Evolutionary conservation across 2,113 vertebrate species (phyloP), one percentile per base, ranked within the genome.

Genomic region (Anhinga rufa): DNA sequence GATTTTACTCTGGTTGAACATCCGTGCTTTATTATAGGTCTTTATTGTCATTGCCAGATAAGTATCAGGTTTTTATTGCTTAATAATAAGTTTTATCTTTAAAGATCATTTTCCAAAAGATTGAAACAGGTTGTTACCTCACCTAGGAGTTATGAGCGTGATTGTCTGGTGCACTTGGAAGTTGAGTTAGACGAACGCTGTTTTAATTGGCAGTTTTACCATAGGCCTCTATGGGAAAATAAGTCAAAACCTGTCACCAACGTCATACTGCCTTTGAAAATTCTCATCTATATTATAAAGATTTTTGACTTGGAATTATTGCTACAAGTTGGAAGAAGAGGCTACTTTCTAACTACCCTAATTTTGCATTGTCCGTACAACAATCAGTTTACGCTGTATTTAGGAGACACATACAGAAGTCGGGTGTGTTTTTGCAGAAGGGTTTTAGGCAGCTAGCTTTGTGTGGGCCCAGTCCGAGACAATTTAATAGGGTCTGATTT

Each of bases 21-120:
- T 44, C 18, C 0, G 0, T 87, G 92, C 44, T 82, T 92, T 92
- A 62, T 88, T 92, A 17, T 22, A 44, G 44, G 44, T 65, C 54
- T 91, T 87, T 90, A 71, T 69, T 80, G 54, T 71, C 70, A 55
- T 11, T 84, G 42, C 51, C 74, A 89, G 86, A 90, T 95, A 89
- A 88, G 48, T 75, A 92, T 46, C 80, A 70, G 42, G 15, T 1
- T 18, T 90, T 91, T 92, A 90, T 95, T 91, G 55, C 61, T 94
- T 94, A 75, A 7, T 88, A 90, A 16, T 88, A 81, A 90, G 36
- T 84, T 95, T 94, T 96, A 80, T 96, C 92, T 96, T 93, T 60
- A 57, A 90, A 84, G 91, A 91, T 91, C 44, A 5, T 91, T 97
- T 92, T 96, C 77, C 75, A 32, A 61, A 90, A 84, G 54, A 65